phyloP scores from a whole-genome alignment of 1,140 invertebrate species.

The Drosophila subobscura region DNA sequence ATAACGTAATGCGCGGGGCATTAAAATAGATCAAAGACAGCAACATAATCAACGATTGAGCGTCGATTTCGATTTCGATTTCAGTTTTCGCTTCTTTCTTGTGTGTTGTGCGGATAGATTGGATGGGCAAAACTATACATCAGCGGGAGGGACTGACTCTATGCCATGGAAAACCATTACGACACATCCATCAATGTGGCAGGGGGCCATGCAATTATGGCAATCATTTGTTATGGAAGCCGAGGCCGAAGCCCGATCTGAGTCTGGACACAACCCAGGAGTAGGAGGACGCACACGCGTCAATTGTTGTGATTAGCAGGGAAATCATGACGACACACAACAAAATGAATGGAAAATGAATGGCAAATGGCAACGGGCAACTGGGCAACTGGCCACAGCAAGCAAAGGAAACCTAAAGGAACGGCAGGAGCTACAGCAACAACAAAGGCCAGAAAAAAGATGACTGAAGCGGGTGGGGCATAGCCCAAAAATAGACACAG shows the following conservation, averaged over 20 bases:
- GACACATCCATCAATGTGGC: not conserved
- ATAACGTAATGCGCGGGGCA: constrained; percentile 72
- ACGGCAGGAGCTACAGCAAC: constrained; percentile 5
- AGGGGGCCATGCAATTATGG: constrained; percentile 35
- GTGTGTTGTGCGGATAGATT: not conserved
- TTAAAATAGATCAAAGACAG: constrained; percentile 74
- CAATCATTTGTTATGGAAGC: constrained; percentile 45
- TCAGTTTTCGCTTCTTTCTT: too few relatives aligned
- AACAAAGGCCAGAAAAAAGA: constrained; percentile 7
- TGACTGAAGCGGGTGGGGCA: constrained; percentile 22
- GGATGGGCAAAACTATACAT: constrained; percentile 1
- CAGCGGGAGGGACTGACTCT: constrained; percentile 10
- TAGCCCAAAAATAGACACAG: constrained; percentile 52
- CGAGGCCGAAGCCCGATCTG: not conserved
- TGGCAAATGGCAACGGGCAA: constrained; percentile 36
- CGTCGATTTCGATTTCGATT: too few relatives aligned
- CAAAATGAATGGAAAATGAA: constrained; percentile 74
- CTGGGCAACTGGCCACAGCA: constrained; percentile 18
- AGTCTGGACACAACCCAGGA: too few relatives aligned
- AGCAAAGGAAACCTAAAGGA: constrained; percentile 18
- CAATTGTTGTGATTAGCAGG: constrained; percentile 81
- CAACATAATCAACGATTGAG: constrained; percentile 36
- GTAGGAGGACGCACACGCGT: constrained; percentile 50
- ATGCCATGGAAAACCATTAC: constrained; percentile 38
- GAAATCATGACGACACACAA: constrained; percentile 76